Percentiles rank a stretch among this genome's conserved stretches.
Evolutionary conservation across 2,113 vertebrate species (phyloP).

Genomic region (Nettapus auritus): DNA sequence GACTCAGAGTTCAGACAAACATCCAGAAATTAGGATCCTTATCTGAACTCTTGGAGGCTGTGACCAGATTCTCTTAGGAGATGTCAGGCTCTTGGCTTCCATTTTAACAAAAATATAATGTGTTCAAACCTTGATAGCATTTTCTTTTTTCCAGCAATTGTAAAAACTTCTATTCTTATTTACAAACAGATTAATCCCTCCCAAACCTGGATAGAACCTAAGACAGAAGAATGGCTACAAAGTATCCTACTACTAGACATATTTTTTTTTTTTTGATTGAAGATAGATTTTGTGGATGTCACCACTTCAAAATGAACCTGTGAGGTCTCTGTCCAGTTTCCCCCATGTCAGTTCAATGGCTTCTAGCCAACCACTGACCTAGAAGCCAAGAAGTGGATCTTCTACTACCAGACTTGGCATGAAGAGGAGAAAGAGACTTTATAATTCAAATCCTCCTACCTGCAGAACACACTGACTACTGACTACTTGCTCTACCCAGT

Average conservation of each 20-base stretch:
- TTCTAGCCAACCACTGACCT: neutral
- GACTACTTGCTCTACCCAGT: neutral
- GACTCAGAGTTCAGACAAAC: constrained; percentile 2
- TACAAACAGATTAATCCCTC: neutral
- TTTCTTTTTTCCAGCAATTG: neutral
- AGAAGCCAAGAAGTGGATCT: neutral
- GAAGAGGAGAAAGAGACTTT: fast-evolving
- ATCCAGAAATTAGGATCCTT: neutral
- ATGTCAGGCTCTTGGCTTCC: neutral
- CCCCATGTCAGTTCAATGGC: neutral
- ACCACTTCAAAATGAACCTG: neutral
- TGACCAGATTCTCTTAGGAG: neutral
- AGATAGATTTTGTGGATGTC: neutral
- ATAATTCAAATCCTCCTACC: neutral
- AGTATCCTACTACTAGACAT: neutral
- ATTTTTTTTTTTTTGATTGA: neutral
- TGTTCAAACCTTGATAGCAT: neutral
- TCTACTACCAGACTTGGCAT: neutral
- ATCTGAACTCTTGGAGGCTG: neutral
- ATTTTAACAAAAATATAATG: neutral
- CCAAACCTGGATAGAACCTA: neutral
- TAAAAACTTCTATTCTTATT: neutral
- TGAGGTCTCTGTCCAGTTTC: neutral
- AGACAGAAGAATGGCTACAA: neutral
- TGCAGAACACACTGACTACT: neutral